phyloP scores from a whole-genome alignment of 2,888 invertebrate species.

The Trachelus troglodyta region DNA sequence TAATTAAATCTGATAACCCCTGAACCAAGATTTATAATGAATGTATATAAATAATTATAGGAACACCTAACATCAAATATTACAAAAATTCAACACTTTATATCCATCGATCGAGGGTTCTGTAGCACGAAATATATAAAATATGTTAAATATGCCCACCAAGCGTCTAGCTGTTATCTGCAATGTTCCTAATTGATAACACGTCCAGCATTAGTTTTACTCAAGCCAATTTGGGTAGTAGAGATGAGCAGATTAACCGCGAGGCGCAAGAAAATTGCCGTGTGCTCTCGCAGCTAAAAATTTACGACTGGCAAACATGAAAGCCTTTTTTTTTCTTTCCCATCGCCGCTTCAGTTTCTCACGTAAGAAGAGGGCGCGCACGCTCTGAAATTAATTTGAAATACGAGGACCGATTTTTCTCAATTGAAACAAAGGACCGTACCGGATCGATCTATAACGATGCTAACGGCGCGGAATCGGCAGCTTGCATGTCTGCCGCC shows the following conservation, averaged over 20 bases:
- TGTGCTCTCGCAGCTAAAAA: conserved; percentile 38
- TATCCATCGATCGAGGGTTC: conserved; percentile 22
- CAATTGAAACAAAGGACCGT: conserved; percentile 21
- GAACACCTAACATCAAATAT: not conserved
- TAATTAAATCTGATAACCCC: not conserved
- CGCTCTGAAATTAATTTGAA: conserved; percentile 31
- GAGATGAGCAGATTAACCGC: conserved; percentile 51
- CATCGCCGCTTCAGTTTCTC: conserved; percentile 15
- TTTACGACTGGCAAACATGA: conserved; percentile 53
- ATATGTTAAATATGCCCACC: conserved; percentile 31
- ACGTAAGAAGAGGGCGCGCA: conserved; percentile 16
- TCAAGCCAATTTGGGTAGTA: conserved; percentile 53
- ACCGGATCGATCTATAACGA: conserved; percentile 27
- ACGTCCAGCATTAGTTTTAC: conserved; percentile 52
- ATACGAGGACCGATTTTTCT: conserved; percentile 3
- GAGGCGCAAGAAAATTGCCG: conserved; percentile 47
- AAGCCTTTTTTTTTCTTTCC: conserved; percentile 36
- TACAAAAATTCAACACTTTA: not conserved
- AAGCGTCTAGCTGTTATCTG: conserved; percentile 36
- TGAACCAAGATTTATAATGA: not conserved
- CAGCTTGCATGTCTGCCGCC: conserved; percentile 16
- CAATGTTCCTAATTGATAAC: conserved; percentile 55
- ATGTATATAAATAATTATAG: not conserved
- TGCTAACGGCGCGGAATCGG: not conserved
- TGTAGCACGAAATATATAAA: conserved; percentile 15